Evolutionary conservation across 2,888 invertebrate genomes (phyloP), one percentile per base, ranked within the genome.

Genomic region (Polymixis flavicincta): DNA sequence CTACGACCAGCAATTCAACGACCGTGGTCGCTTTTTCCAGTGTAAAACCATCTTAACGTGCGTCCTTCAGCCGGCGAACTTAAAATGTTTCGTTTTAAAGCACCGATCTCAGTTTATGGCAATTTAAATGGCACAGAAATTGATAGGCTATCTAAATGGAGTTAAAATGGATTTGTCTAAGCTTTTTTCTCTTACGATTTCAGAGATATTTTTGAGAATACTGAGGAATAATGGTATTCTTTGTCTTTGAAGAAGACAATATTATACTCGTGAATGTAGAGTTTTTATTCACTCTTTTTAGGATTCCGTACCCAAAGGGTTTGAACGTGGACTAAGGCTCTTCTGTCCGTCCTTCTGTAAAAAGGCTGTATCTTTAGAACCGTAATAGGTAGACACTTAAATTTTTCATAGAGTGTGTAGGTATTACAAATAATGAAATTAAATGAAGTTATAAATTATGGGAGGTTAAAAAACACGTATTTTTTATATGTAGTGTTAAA

Each of bases 61-160:
- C 59, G 76, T 42, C 84, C 83, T 82, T 83, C 66, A 68, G 67
- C 42, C 25, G 64, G 72, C 65, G 67, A 84, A 82, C 80, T 85
- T 77, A 74, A 87, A 86, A 82, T 87, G 86, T 87, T 87, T 87
- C 77, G 80, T 82, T 86, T 85, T 83, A 86, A 86, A 84, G 76
- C 69, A 71, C 77, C 80, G 87, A 87, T 85, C 77, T 72, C 66
- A 79, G 75, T 87, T 87, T 86, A 87, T 78, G 50, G 82, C 84
- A 67, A 83, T 81, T 83, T 83, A 82, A 85, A 85, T 86, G 83
- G 82, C 66, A 76, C 65, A 82, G 75, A 87, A 87, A 87, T 87
- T 86, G 85, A 85, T 86, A 81, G 85, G 79, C 84, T 84, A 84
- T 84, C 80, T 80, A 70, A 84, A 85, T 86, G 71, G 75, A 79